Base-by-base conservation (phyloP, 2,113 vertebrate species). In the Carettochelys insculpta region DNA sequence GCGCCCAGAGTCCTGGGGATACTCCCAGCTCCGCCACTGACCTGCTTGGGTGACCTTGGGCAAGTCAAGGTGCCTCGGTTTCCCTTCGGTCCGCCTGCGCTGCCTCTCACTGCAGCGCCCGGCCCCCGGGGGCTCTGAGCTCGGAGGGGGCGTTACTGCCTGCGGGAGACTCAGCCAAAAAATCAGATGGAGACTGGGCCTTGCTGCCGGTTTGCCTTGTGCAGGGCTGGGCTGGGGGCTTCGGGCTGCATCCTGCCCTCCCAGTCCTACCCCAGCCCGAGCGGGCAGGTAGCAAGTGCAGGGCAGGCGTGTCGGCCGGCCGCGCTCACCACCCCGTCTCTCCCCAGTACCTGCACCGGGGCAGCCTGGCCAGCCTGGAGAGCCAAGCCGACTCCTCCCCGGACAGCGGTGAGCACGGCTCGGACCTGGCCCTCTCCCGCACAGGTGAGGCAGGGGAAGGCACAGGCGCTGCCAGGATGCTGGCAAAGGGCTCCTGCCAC, bases 351-450 rank as follows among this genome's bases (percentile, higher is more conserved):
- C 61, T 93, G 27, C 94, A 91, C 29, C 95, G 96, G 54, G 98
- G 98, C 50, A 96, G 95, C 92, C 95, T 96, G 56, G 95, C 97
- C 87, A 98, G 97, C 94, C 97, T 93, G 87, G 97, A 98, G 97
- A 97, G 97, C 94, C 97, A 97, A 51, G 92, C 98, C 82, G 97
- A 97, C 97, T 98, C 98, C 0, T 99, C 98, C 5, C 98, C 98
- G 0, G 98, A 98, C 86, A 98, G 98, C 96, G 98, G 97, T 1
- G 98, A 99, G 94, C 97, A 97, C 5, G 97, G 97, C 17, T 96
- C 96, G 0, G 98, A 98, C 8, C 80, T 97, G 85, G 94, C 96
- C 4, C 94, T 98, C 10, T 96, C 97, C 41, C 92, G 71, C 71
- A 98, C 95, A 92, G 98, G 98, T 99, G 87, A 83, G 56, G 71